Percentiles rank a stretch among this genome's conserved stretches.
phyloP scores from a whole-genome alignment of 1,140 invertebrate species.

The Pseudoatta argentina region DNA sequence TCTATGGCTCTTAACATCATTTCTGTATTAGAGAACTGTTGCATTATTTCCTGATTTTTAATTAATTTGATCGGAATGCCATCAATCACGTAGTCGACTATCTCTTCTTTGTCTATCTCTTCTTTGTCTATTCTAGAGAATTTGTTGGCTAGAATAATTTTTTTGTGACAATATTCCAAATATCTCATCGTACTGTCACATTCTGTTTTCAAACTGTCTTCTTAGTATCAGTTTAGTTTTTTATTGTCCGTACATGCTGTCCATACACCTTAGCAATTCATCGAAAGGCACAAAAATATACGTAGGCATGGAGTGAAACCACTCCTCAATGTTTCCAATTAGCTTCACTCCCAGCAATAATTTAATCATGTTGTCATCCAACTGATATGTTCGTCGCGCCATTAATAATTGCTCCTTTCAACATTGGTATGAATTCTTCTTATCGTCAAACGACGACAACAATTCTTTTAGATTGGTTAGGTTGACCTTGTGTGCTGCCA shows the following conservation, averaged over 20 bases:
- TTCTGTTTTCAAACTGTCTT: background rate
- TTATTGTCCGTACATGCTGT: background rate
- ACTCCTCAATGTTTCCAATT: background rate
- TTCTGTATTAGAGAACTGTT: no score
- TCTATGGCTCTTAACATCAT: background rate
- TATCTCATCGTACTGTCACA: background rate
- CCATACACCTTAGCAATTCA: background rate
- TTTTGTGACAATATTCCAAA: constrained; percentile 2
- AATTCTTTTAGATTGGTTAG: background rate
- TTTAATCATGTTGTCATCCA: background rate
- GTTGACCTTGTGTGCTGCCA: background rate
- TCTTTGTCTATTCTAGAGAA: background rate
- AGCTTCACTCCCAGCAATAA: background rate
- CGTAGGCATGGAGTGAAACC: background rate
- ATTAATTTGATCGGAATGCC: background rate
- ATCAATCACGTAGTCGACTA: background rate
- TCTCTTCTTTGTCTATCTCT: background rate
- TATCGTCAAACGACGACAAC: background rate
- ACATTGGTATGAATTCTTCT: background rate
- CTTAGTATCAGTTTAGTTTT: background rate
- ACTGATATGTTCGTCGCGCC: background rate
- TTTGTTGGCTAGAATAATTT: background rate
- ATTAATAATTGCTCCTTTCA: background rate
- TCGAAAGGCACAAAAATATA: background rate
- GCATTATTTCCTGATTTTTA: no score